Evolutionary conservation across 2,113 vertebrate species (phyloP).

Genomic region (Tragelaphus scriptus): DNA sequence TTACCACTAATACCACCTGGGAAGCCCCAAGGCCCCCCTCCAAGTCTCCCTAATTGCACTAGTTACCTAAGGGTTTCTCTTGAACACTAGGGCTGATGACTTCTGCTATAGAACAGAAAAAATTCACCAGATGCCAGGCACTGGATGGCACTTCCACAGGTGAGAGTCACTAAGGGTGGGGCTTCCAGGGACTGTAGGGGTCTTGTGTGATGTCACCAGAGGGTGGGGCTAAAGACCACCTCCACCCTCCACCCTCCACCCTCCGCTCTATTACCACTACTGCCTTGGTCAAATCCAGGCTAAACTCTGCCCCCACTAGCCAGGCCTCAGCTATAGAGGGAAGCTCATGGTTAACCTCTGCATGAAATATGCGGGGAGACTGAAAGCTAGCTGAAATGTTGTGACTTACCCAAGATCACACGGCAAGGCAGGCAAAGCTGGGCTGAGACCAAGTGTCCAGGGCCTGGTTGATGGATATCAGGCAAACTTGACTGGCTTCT

Average conservation of each 20-base stretch:
- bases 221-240: not conserved
- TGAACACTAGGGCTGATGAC: not conserved
- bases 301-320: not conserved
- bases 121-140: not conserved
- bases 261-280: not conserved
- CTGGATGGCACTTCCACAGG: not conserved
- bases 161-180: not conserved
- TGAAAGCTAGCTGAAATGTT: not conserved
- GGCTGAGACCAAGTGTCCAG: not conserved
- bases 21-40: not conserved
- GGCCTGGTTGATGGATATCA: not conserved
- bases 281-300: not conserved
- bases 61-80: conserved; percentile 29
- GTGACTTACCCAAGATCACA: not conserved
- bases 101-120: not conserved
- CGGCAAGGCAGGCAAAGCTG: not conserved
- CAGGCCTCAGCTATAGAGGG: not conserved
- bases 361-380: not conserved
- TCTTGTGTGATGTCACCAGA: conserved; percentile 55
- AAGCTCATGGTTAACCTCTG: not conserved
- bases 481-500: not conserved
- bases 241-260: not conserved
- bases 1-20: not conserved
- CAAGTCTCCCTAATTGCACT: not conserved
- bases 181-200: conserved; percentile 16